Base-by-base conservation (phyloP, 2,888 invertebrate genomes). In the Acanthosepion esculentum region DNA sequence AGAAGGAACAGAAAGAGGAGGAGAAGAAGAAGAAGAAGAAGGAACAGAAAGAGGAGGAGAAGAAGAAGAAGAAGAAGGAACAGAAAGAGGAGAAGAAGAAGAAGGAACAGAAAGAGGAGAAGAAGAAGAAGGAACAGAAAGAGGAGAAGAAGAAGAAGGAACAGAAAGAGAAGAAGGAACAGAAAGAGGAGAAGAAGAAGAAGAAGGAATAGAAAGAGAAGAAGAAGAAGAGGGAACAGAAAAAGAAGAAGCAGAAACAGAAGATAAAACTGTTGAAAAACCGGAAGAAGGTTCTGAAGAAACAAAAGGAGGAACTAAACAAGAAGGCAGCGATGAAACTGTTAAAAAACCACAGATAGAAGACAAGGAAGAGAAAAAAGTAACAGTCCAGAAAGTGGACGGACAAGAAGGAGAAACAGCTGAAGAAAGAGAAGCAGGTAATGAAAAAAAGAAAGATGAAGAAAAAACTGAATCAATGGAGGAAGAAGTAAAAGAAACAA, bases 401-500 rank as follows among this genome's bases (percentile, higher is more conserved):
- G 92, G 2, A 12, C 33, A 95, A 41, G 41, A 92, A 55, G 94
- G 94, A 48, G 94, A 95, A 26, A 29, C 48, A 59, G 91, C 78
- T 53, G 91, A 50, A 26, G 48, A 93, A 33, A 33, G 18, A 5
- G 50, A 26, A 33, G 53, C n/a, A 8, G 91, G 48, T 48, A 55
- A 48, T 53, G 91, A 95, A 55, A 33, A 59, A 59, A 48, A 41
- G n/a, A 41, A n/a, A 92, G 41, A 48, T 64, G 59, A 41, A 41
- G 55, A 91, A 92, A 78, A 92, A 48, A n/a, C 33, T 91, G 78
- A 94, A 55, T 29, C 94, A 26, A 95, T 96, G 64, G 94, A 95
- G 4, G 94, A 94, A 48, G 96, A 96, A 23, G 96, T 96, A 1
- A 95, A 95, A 94, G 92, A n/a, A 48, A 29, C 48, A 92, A 48